These are phyloP conservation scores for Grus americana DNA, from an alignment of 2,113 vertebrate genomes.

Conservation along the genomic window DNA sequence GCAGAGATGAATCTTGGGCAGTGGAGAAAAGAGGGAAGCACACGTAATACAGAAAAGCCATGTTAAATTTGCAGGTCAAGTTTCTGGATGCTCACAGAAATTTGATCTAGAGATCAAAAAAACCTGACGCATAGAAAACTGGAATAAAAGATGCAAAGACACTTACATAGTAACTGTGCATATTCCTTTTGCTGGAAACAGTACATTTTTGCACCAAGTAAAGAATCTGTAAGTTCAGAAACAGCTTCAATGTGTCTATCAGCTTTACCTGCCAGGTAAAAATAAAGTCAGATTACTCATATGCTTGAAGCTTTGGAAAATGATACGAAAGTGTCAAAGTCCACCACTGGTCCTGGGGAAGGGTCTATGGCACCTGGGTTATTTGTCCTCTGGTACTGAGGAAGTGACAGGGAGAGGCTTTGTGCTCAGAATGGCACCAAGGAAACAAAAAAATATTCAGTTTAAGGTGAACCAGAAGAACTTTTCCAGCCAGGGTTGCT, in stretches of 20 bases:
- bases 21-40: neutral
- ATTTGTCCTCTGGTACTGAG: neutral
- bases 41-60: neutral
- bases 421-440: neutral
- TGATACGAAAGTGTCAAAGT: rapidly evolving
- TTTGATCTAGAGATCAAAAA: neutral
- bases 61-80: neutral
- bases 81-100: neutral
- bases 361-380: neutral
- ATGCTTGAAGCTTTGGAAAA: neutral
- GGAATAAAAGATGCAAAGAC: neutral
- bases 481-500: neutral
- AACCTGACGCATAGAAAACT: neutral
- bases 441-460: neutral
- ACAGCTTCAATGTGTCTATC: neutral
- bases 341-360: neutral
- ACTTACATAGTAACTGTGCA: neutral
- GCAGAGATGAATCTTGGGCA: neutral
- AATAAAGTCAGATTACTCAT: neutral
- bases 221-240: neutral
- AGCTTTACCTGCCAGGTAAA: neutral
- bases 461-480: neutral
- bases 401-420: neutral
- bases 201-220: neutral
- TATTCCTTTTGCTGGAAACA: neutral